Evolutionary conservation across 2,113 vertebrate species (phyloP).

Genomic region (Cardinalis cardinalis): DNA sequence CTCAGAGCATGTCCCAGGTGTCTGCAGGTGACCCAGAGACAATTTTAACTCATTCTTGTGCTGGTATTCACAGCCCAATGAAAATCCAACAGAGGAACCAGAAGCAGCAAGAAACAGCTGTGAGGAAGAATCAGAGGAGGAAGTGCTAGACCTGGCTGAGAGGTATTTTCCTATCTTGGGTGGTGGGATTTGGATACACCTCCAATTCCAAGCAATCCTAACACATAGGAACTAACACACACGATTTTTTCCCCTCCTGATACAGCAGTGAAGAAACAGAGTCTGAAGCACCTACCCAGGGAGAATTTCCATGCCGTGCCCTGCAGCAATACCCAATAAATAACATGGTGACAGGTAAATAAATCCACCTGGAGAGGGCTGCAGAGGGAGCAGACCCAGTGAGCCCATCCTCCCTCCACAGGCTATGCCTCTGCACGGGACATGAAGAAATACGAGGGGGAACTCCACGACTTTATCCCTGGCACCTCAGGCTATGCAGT

Average conservation of each 20-base stretch:
- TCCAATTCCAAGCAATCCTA: background rate
- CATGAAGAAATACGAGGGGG: conserved; percentile 71
- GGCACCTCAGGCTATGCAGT: conserved; percentile 62
- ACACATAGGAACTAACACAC: accelerated
- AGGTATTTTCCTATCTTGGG: conserved; percentile 49
- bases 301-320: background rate
- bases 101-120: accelerated
- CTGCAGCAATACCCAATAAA: conserved; percentile 39
- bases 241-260: accelerated
- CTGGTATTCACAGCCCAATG: background rate
- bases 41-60: background rate
- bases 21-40: background rate
- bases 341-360: conserved; percentile 68
- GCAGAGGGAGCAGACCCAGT: accelerated
- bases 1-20: accelerated
- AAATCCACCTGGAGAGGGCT: background rate
- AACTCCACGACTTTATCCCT: conserved; percentile 69
- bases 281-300: background rate
- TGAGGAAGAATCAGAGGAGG: background rate
- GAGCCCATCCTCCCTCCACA: background rate
- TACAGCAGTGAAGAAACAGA: background rate
- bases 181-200: accelerated
- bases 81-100: background rate
- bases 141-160: background rate
- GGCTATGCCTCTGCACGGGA: conserved; percentile 67